These are phyloP conservation scores for Latheticus oryzae DNA, from an alignment of 2,888 invertebrate species.

Conservation along the genomic window DNA sequence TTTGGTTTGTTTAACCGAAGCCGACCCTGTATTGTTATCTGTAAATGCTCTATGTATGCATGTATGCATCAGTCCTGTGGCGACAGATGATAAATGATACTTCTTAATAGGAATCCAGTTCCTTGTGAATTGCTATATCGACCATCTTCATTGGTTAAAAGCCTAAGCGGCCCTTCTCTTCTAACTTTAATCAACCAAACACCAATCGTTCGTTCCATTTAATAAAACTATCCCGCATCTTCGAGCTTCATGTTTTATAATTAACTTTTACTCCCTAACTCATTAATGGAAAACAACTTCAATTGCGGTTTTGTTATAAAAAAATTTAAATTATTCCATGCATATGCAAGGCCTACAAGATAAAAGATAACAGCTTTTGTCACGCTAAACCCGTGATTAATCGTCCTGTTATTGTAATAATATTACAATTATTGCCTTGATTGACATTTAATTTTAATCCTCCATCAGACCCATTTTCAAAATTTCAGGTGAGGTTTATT, in stretches of 20 bases:
- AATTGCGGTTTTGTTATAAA: conserved; percentile 35
- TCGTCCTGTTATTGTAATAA: conserved; percentile 41
- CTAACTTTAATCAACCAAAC: conserved; percentile 58
- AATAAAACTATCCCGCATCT: conserved; percentile 43
- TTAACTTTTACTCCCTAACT: conserved; percentile 30
- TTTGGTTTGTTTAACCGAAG: conserved; percentile 38
- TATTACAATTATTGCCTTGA: conserved; percentile 37
- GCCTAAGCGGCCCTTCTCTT: conserved; percentile 54
- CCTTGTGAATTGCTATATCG: conserved; percentile 62
- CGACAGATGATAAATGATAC: conserved; percentile 66
- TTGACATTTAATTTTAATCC: conserved; percentile 42
- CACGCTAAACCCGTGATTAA: conserved; percentile 42
- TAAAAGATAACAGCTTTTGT: conserved; percentile 43
- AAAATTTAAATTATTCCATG: conserved; percentile 29
- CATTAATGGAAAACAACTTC: conserved; percentile 32
- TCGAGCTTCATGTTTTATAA: conserved; percentile 21
- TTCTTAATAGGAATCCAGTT: conserved; percentile 64
- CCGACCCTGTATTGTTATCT: conserved; percentile 55
- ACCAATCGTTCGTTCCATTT: conserved; percentile 45
- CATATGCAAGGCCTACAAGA: conserved; percentile 30
- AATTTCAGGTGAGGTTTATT: conserved; percentile 32
- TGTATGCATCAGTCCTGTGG: conserved; percentile 59
- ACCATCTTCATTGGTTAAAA: conserved; percentile 62
- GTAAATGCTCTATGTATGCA: conserved; percentile 54
- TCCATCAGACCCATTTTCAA: conserved; percentile 25